These are phyloP conservation scores for Halictus quadricinctus DNA, from an alignment of 2,888 invertebrate genomes.

Conservation along the genomic window DNA sequence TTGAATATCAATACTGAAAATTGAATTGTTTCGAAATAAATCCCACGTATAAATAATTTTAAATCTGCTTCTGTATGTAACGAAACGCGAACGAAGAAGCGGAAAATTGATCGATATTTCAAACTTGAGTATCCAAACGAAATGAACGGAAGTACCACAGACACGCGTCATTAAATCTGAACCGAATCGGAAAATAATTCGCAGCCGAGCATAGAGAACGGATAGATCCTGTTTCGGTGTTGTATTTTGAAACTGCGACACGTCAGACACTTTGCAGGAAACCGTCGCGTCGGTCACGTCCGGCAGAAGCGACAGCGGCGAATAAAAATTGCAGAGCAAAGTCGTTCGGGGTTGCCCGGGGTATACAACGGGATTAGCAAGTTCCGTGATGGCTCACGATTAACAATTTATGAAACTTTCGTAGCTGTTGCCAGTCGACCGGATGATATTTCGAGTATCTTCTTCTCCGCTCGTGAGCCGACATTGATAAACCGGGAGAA, in stretches of 20 bases:
- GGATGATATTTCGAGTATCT: slow-evolving; percentile 34
- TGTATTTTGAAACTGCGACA: not conserved
- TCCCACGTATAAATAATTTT: too few relatives aligned
- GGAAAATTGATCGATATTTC: not conserved
- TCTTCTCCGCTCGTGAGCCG: slow-evolving; percentile 16
- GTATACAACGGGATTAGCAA: slow-evolving; percentile 27
- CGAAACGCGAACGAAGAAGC: not conserved
- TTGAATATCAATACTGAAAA: too few relatives aligned
- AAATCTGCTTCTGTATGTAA: too few relatives aligned
- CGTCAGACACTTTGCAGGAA: slow-evolving; percentile 8
- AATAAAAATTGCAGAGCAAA: slow-evolving; percentile 23
- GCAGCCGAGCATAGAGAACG: not conserved
- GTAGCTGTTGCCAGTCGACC: slow-evolving; percentile 25
- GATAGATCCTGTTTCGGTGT: not conserved
- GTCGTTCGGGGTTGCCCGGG: not conserved
- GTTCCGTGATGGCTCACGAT: slow-evolving; percentile 23
- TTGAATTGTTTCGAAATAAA: not conserved
- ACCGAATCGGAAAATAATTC: not conserved
- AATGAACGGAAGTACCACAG: not conserved
- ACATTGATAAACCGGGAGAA: slow-evolving; percentile 35
- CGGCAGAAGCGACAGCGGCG: not conserved
- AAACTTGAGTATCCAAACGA: not conserved
- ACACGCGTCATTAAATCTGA: not conserved
- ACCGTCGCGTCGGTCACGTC: slow-evolving; percentile 10
- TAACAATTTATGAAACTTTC: slow-evolving; percentile 31